Evolutionary conservation across 2,113 vertebrate genomes (phyloP), one percentile per base, ranked within the genome.

Genomic region (Ramphastos sulfuratus): DNA sequence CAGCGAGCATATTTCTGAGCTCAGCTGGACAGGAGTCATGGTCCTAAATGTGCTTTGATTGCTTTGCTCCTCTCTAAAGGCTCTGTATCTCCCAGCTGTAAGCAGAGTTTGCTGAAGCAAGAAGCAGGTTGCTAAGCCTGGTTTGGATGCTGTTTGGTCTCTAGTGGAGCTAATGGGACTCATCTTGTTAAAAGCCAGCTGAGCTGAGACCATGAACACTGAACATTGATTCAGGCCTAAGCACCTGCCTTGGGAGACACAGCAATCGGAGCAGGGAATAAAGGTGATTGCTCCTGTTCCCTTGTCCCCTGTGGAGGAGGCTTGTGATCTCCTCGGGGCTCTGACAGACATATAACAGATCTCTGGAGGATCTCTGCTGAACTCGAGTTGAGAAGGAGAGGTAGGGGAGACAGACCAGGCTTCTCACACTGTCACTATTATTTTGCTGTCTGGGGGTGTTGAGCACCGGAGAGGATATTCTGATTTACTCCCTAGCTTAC

Each of bases 21-120:
- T 96, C 94, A 96, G 90, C 95, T 94, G 90, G 88, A 95, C 91
- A 85, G 77, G 56, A 95, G 69, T 90, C 93, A 75, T 86, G 83
- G 83, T 93, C 96, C 95, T 92, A 94, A 94, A 92, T 86, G 82
- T 85, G 89, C 65, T 95, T 77, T 94, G 94, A 92, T 96, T 94
- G 85, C 77, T 91, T 77, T 76, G 50, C 92, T 95, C 63, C 61
- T 86, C 87, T 94, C 85, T 71, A 76, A 93, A 90, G 82, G 85
- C 88, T 93, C 60, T 96, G 91, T 81, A 70, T 77, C 75, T 94
- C 93, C 93, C 87, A 91, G 92, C 82, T 86, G 85, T 95, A 95
- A 90, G 80, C 82, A 94, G 95, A 90, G 87, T 82, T 94, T 88
- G 94, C 93, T 96, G 95, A 96, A 95, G 95, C 95, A 96, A 94